phyloP scores from a whole-genome alignment of 1,140 invertebrate genomes.

The Mercenaria mercenaria region DNA sequence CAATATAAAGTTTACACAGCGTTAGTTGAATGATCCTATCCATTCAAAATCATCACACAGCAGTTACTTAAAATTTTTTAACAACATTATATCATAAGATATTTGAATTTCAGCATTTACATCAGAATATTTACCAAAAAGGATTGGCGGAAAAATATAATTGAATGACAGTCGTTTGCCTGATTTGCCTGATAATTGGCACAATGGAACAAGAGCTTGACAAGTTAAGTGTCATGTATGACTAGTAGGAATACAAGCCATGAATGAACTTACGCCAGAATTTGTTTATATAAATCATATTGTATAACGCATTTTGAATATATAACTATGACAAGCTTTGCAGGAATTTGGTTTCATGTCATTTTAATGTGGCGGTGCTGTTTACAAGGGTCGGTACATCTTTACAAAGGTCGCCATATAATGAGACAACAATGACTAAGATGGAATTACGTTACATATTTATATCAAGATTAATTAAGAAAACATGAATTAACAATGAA shows the following conservation, averaged over 20 bases:
- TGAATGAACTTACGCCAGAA: slow-evolving; percentile 6
- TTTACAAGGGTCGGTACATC: neutral
- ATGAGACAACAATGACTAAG: no score
- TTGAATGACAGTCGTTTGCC: slow-evolving; percentile 1
- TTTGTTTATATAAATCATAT: slow-evolving; percentile 1
- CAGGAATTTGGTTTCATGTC: neutral
- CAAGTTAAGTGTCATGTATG: neutral
- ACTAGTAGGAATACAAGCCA: neutral
- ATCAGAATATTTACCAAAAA: no score
- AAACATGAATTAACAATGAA: neutral
- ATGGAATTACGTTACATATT: neutral
- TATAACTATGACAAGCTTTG: neutral
- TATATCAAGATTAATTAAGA: neutral
- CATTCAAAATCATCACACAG: no score
- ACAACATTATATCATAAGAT: no score
- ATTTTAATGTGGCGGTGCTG: neutral
- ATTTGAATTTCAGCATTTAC: no score
- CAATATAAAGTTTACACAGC: no score
- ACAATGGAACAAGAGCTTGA: neutral
- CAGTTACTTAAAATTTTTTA: no score
- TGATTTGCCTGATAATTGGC: neutral
- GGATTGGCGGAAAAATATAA: neutral
- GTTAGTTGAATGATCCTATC: no score
- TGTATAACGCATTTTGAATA: neutral
- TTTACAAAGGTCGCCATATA: neutral